A percentile compares a stretch with the other conserved stretches of the same genome.
Conservation (phyloP, 2,888 invertebrate species). For the Drosophila vallismaia region DNA sequence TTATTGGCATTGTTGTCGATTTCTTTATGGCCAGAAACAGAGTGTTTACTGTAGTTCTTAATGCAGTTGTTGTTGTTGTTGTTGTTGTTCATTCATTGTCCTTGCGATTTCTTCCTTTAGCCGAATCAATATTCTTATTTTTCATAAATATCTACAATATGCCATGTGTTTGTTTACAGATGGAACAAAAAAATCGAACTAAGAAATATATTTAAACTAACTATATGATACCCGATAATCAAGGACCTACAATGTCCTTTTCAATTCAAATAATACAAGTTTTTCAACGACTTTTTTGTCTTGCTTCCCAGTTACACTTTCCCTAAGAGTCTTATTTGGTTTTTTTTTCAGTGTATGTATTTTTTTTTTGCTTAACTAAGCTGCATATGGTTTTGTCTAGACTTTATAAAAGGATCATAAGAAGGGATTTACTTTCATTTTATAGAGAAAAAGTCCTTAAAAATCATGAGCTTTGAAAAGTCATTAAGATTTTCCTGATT, state of each 20-base stretch:
- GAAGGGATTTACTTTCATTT: neutral
- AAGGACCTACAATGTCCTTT: too few species aligned
- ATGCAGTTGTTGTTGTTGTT: neutral
- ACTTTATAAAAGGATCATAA: conserved; percentile 2
- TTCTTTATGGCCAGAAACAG: conserved; percentile 46
- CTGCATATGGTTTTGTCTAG: neutral
- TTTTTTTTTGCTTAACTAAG: neutral
- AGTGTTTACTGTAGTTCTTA: conserved; percentile 20
- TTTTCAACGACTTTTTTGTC: too few species aligned
- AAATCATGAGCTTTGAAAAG: neutral
- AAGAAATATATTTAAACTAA: neutral
- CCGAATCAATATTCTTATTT: neutral
- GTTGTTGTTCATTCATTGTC: conserved; percentile 2
- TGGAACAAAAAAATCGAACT: neutral
- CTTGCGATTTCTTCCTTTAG: conserved; percentile 1
- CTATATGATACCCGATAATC: too few species aligned
- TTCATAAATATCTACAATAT: neutral
- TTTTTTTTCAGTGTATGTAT: neutral
- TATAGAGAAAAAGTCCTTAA: neutral
- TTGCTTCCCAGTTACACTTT: too few species aligned
- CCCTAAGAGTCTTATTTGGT: too few species aligned
- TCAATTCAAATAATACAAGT: too few species aligned
- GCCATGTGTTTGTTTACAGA: neutral
- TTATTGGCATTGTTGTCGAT: conserved; percentile 28
- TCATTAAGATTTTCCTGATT: too few species aligned